Percentiles rank a stretch among this genome's conserved stretches.
phyloP scores from a whole-genome alignment of 2,797 vertebrate species.

The Enoplosus armatus region DNA sequence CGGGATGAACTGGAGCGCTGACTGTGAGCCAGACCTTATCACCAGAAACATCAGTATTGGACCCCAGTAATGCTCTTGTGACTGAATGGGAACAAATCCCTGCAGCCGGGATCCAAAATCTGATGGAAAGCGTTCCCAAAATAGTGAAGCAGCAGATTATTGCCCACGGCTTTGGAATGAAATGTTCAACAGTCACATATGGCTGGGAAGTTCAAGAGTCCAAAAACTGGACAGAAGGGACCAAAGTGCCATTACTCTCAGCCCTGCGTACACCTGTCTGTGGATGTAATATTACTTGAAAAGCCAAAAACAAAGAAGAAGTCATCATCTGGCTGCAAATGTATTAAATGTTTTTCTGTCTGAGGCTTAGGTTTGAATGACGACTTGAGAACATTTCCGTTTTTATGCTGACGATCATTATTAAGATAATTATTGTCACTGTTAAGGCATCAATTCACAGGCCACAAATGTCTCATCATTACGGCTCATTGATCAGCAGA shows the following conservation, averaged over 20 bases:
- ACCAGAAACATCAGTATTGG: not conserved
- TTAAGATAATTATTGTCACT: not conserved
- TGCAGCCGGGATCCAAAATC: not conserved
- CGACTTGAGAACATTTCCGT: not conserved
- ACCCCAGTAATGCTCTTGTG: not conserved
- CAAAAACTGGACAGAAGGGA: not conserved
- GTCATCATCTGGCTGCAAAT: not conserved
- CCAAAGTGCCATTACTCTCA: not conserved
- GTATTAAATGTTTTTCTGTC: not conserved
- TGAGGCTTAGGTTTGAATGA: not conserved
- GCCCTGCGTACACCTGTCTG: not conserved
- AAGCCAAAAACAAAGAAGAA: not conserved
- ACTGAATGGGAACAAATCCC: not conserved
- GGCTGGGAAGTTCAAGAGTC: not conserved
- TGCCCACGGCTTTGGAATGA: not conserved
- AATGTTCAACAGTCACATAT: not conserved
- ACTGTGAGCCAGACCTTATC: not conserved
- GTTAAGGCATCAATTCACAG: not conserved
- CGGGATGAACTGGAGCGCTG: not conserved
- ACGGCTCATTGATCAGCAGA: conserved; percentile 39
- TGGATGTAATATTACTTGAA: not conserved
- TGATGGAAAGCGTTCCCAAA: not conserved
- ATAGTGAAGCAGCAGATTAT: not conserved
- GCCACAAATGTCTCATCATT: conserved; percentile 10
- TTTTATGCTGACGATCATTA: not conserved